Evolutionary conservation across 2,888 invertebrate genomes (phyloP).

Genomic region (Caenorhabditis sulstoni): DNA sequence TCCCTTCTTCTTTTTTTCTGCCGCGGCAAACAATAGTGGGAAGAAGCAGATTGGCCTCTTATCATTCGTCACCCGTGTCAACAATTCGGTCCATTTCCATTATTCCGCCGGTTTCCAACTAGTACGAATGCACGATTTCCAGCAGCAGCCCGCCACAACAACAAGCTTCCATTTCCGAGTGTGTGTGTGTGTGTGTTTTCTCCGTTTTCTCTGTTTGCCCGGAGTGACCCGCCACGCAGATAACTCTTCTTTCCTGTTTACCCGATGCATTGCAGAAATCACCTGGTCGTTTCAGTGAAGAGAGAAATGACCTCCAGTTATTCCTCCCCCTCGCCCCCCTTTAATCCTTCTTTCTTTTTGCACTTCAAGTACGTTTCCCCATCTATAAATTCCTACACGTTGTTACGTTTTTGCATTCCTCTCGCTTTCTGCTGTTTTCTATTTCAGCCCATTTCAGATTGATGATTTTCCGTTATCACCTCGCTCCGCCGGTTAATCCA

Average conservation of each 20-base stretch:
- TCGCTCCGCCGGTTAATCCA: constrained; percentile 27
- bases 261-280: constrained; percentile 26
- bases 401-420: neutral
- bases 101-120: too few relatives aligned
- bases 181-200: too few relatives aligned
- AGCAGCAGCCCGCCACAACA: neutral
- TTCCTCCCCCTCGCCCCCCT: constrained; percentile 1
- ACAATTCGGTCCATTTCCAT: too few relatives aligned
- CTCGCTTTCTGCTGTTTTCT: neutral
- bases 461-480: constrained; percentile 32
- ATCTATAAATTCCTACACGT: too few relatives aligned
- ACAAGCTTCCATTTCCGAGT: too few relatives aligned
- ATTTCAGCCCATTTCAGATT: constrained; percentile 2
- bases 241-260: constrained; percentile 21
- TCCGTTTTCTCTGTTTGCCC: neutral
- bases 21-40: neutral
- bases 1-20: too few relatives aligned
- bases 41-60: neutral
- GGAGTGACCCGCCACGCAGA: neutral
- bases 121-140: constrained; percentile 12
- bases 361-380: too few relatives aligned
- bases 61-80: neutral
- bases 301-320: constrained; percentile 40
- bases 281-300: constrained; percentile 7
- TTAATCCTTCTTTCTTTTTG: neutral